These are phyloP conservation scores for Dione juno DNA, from an alignment of 2,888 invertebrate genomes.

Conservation along the genomic window DNA sequence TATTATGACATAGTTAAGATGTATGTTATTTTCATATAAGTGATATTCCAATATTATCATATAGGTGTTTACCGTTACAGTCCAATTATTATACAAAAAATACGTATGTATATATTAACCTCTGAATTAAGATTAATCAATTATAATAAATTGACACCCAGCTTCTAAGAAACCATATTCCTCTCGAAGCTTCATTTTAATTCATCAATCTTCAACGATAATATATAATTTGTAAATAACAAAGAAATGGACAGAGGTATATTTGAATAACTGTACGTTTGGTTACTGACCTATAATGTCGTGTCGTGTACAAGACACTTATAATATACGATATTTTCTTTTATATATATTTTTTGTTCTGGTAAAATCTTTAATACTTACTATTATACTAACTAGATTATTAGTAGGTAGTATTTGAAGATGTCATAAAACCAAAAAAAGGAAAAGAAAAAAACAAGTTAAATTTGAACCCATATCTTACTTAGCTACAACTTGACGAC, in stretches of 20 bases:
- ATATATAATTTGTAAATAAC: conserved; percentile 38
- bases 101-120: background rate
- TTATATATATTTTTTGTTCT: background rate
- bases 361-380: too few relatives aligned
- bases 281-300: conserved; percentile 32
- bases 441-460: too few relatives aligned
- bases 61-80: background rate
- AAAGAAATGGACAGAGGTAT: conserved; percentile 31
- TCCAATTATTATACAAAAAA: background rate
- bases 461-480: too few relatives aligned
- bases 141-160: conserved; percentile 3
- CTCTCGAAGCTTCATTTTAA: background rate
- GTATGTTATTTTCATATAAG: too few relatives aligned
- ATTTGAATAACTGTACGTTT: conserved; percentile 42
- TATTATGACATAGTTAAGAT: too few relatives aligned
- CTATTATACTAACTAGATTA: too few relatives aligned
- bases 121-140: conserved; percentile 5
- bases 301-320: conserved; percentile 24
- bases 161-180: background rate
- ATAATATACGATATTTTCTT: conserved; percentile 21
- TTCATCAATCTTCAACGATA: conserved; percentile 27
- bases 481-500: background rate
- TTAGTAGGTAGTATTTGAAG: too few relatives aligned
- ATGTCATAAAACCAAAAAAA: too few relatives aligned
- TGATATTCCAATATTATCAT: too few relatives aligned